Conservation (phyloP, 1,140 invertebrate species). For the Drosophila kurseongensis region DNA sequence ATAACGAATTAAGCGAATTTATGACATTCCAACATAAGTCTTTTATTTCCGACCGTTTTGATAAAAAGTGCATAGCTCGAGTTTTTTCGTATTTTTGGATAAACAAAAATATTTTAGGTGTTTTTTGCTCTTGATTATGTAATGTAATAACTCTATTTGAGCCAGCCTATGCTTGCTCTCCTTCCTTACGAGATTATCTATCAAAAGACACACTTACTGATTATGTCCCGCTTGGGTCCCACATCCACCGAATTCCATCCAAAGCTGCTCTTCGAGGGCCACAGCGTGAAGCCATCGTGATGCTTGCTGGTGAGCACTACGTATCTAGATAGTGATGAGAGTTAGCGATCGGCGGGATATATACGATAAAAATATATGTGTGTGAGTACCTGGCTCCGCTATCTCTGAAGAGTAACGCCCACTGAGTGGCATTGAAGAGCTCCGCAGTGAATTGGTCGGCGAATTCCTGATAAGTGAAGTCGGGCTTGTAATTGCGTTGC, state of each 20-base stretch:
- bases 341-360: background rate
- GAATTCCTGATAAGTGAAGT: slow-evolving; percentile 94
- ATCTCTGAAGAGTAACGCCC: slow-evolving; percentile 90
- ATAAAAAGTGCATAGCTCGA: no score
- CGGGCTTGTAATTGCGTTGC: slow-evolving; percentile 91
- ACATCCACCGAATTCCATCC: slow-evolving; percentile 96
- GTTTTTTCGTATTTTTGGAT: no score
- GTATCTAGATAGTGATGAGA: slow-evolving; percentile 86
- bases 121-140: no score
- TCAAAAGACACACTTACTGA: slow-evolving; percentile 85
- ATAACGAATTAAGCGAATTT: no score
- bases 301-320: slow-evolving; percentile 97
- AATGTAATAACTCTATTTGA: no score
- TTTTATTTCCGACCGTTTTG: no score
- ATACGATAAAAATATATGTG: background rate
- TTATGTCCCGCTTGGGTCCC: slow-evolving; percentile 92
- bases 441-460: slow-evolving; percentile 92
- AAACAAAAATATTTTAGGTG: no score
- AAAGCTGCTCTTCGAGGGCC: slow-evolving; percentile 94
- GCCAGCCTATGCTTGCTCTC: background rate
- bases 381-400: slow-evolving; percentile 90
- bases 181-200: no score
- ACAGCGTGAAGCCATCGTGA: slow-evolving; percentile 96
- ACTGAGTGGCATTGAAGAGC: slow-evolving; percentile 91
- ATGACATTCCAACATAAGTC: no score